phyloP scores from a whole-genome alignment of 1,140 invertebrate genomes.

The Heterodera carotae region DNA sequence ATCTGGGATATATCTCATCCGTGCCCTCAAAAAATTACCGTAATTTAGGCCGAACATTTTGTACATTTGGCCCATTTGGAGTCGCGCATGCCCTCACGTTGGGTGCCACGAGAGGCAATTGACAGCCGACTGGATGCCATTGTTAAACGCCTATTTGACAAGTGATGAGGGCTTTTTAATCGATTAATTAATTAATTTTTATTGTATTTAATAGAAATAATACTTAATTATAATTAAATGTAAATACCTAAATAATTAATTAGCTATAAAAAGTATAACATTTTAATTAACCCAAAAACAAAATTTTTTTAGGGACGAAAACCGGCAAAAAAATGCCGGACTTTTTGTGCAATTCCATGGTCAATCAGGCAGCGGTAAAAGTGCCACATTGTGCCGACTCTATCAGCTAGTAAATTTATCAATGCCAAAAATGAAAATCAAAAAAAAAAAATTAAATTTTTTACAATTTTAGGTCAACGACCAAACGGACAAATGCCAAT shows the following conservation, averaged over 20 bases:
- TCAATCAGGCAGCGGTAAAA: constrained; percentile 43
- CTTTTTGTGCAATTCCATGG: constrained; percentile 50
- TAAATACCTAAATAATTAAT: too few species aligned
- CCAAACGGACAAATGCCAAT: not conserved
- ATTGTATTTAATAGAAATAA: too few species aligned
- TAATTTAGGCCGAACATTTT: constrained; percentile 31
- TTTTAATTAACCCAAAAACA: not conserved
- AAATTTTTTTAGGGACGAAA: constrained; percentile 14
- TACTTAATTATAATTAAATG: too few species aligned
- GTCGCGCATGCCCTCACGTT: constrained; percentile 14
- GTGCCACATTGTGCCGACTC: constrained; percentile 49
- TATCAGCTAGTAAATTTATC: constrained; percentile 28
- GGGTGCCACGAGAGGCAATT: constrained; percentile 22
- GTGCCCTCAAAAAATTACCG: not conserved
- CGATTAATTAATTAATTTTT: too few species aligned
- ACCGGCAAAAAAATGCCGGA: not conserved
- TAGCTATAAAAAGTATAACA: not conserved
- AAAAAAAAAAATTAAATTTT: constrained; percentile 11
- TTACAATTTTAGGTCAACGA: constrained; percentile 5
- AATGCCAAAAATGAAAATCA: not conserved
- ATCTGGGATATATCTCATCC: too few species aligned
- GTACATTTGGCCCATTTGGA: constrained; percentile 12
- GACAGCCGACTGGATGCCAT: constrained; percentile 25
- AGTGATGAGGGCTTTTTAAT: not conserved
- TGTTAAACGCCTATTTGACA: constrained; percentile 3